Evolutionary conservation across 1,140 invertebrate genomes (phyloP), one percentile per base, ranked within the genome.

Genomic region (Lepidotrigona ventralis): DNA sequence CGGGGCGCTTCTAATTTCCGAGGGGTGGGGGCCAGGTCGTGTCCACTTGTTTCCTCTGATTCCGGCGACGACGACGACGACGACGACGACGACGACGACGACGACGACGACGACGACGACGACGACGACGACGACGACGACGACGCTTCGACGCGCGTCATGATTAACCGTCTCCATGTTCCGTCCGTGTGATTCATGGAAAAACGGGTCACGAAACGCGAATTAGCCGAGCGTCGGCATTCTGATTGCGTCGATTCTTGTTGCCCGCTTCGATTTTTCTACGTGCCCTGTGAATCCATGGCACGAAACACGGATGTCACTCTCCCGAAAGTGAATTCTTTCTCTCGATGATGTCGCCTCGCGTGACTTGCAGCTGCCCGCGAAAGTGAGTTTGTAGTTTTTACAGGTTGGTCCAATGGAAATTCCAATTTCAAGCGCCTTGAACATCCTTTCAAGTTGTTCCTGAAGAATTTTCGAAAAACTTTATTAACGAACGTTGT

Each of bases 1-100:
- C 85, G 87, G 68, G 71, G 58, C 87, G 87, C 80, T 89, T 88
- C 87, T 88, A 89, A 89, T 89, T 89, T 89, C 87, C 88, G 63
- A 17, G 26, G 33, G 33, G 33, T 33, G 87, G 72, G 73, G 68
- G 66, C 72, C 15, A 64, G 76, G 87, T 86, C 87, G 76, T 83
- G 79, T 76, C 77, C 80, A 70, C 83, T 83, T 66, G 83, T 72
- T 81, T 70, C 76, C 77, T 75, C 63, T 68, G 80, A 72, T 87
- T 88, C 46, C 63, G 39, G 39, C 66, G 51, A 51, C 63, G 19
- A 0, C 0, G 14, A 9, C 26, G 79, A 26, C 56, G 15, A 63
- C 77, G 69, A 54, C 39, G 72, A 64, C 54, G 39, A 39, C 33
- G 33, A 39, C 33, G 33, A 39, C 33, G 58, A 54, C 51, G 9